Evolutionary conservation across 2,113 vertebrate genomes (phyloP).

Genomic region (Lamprotornis superbus): DNA sequence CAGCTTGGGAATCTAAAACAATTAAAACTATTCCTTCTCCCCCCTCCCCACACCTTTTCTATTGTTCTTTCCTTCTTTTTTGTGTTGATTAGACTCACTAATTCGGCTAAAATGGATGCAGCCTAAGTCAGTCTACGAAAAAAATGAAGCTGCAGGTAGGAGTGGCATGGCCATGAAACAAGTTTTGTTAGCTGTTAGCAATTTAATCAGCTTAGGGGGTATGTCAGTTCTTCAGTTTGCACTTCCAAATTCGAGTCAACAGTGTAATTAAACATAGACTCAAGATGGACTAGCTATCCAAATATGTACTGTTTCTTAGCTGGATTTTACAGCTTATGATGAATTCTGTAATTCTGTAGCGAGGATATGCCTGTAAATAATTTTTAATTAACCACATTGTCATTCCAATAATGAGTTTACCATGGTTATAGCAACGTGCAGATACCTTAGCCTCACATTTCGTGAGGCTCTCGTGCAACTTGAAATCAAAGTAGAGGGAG

Average conservation of each 20-base stretch:
- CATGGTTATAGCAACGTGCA: neutral
- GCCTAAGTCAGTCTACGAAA: neutral
- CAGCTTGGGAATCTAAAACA: neutral
- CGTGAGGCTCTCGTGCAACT: neutral
- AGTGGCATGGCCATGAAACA: neutral
- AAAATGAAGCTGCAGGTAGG: neutral
- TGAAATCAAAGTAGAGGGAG: neutral
- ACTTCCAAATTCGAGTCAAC: neutral
- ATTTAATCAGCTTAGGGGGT: neutral
- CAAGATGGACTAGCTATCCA: neutral
- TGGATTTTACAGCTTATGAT: neutral
- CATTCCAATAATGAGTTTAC: neutral
- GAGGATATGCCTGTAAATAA: neutral
- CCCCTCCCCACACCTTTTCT: neutral
- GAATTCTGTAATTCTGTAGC: neutral
- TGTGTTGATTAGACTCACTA: neutral
- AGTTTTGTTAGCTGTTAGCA: accelerated
- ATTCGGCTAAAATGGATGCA: accelerated
- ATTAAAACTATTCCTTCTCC: neutral
- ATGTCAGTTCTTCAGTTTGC: neutral
- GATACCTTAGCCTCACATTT: neutral
- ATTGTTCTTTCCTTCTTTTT: neutral
- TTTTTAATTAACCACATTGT: neutral
- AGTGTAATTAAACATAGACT: neutral
- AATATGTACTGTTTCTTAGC: neutral